Conservation (phyloP, 2,888 invertebrate genomes). For the Polydrusus pterygomalis region DNA sequence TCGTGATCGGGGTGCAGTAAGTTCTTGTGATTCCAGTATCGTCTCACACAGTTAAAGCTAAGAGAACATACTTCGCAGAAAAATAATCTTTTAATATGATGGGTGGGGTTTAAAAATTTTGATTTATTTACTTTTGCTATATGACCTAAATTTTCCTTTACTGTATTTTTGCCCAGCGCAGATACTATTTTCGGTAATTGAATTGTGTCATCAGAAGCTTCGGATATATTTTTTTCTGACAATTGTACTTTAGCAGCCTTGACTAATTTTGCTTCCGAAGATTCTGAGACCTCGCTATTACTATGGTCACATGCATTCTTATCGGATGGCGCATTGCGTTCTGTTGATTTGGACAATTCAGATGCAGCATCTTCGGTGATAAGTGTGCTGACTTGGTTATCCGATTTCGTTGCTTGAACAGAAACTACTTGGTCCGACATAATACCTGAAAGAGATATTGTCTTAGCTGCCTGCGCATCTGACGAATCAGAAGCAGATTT, state of each 20-base stretch:
- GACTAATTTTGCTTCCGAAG: not conserved
- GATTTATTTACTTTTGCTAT: not conserved
- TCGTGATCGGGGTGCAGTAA: constrained; percentile 22
- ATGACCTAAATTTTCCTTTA: not conserved
- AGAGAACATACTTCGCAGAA: constrained; percentile 41
- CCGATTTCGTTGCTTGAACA: not conserved
- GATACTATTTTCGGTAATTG: not conserved
- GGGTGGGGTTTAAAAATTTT: not conserved
- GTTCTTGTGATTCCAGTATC: constrained; percentile 42
- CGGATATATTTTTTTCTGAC: no score
- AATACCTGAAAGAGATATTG: constrained; percentile 2
- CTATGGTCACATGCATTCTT: not conserved
- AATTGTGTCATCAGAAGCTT: not conserved
- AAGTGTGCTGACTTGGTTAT: no score
- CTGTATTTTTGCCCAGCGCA: not conserved
- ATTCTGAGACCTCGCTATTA: not conserved
- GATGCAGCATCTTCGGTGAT: not conserved
- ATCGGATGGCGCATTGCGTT: not conserved
- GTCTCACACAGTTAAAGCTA: constrained; percentile 19
- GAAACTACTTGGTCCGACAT: not conserved
- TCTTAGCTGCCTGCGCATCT: not conserved
- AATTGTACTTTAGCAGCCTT: not conserved
- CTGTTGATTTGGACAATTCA: not conserved
- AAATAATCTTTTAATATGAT: constrained; percentile 8
- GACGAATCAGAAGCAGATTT: not conserved